phyloP scores from a whole-genome alignment of 2,113 vertebrate genomes.

The Ivindomyrus marchei region DNA sequence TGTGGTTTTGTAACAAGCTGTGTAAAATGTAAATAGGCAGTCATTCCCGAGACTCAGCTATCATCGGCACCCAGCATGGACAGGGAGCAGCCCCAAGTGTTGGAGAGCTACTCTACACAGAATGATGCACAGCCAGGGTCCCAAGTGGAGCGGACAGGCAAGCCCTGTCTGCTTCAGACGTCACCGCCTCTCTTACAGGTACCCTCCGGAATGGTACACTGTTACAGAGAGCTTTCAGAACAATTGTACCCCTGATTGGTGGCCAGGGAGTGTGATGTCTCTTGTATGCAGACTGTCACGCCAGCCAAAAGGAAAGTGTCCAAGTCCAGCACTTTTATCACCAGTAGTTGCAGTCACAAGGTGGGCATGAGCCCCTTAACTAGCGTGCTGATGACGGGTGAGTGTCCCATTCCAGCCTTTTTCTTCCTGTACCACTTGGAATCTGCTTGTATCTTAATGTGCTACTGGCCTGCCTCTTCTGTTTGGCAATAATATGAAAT shows the following conservation, averaged over 20 bases:
- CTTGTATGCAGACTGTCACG: slow-evolving; percentile 52
- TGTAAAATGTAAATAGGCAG: slow-evolving; percentile 49
- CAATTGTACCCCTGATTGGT: background rate
- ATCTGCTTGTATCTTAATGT: background rate
- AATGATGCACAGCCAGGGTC: slow-evolving; percentile 28
- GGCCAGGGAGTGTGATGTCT: background rate
- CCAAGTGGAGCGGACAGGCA: background rate
- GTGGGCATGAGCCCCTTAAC: slow-evolving; percentile 31
- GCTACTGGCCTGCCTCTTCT: background rate
- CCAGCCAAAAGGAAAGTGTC: slow-evolving; percentile 72
- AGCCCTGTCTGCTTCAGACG: background rate
- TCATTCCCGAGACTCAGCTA: slow-evolving; percentile 79
- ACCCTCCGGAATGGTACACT: too few relatives aligned
- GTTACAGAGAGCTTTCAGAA: background rate
- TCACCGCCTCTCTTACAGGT: slow-evolving; percentile 29
- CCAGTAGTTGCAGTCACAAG: slow-evolving; percentile 47
- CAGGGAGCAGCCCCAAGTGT: slow-evolving; percentile 36
- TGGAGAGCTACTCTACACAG: slow-evolving; percentile 33
- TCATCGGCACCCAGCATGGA: slow-evolving; percentile 42
- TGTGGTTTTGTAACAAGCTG: background rate
- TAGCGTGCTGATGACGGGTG: slow-evolving; percentile 42
- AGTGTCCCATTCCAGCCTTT: slow-evolving; percentile 12
- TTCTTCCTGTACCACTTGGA: background rate
- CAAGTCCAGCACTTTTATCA: slow-evolving; percentile 67
- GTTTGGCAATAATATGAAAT: background rate